A percentile compares a stretch with the other conserved stretches of the same genome.
Evolutionary conservation across 2,797 vertebrate genomes (phyloP).

Genomic region (Cygnus olor): DNA sequence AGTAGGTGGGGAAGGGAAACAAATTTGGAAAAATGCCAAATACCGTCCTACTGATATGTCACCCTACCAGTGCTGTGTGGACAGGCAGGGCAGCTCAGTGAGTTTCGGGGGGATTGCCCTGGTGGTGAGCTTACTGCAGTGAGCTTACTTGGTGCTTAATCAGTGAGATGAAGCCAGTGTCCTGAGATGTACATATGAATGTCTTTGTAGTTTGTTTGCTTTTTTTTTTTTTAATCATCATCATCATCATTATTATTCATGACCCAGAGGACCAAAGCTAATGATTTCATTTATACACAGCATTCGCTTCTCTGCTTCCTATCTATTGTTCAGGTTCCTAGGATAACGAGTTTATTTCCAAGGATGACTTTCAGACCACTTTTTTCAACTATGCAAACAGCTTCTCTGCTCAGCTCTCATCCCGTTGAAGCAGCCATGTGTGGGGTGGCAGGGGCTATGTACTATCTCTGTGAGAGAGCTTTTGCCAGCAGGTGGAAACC

Average conservation of each 20-base stretch:
- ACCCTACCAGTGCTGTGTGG: background rate
- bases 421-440: slow-evolving; percentile 86
- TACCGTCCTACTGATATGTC: background rate
- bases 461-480: slow-evolving; percentile 87
- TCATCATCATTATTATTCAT: background rate
- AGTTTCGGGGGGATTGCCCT: background rate
- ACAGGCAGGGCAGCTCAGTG: background rate
- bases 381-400: slow-evolving; percentile 84
- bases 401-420: slow-evolving; percentile 85
- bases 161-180: background rate
- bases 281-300: slow-evolving; percentile 67
- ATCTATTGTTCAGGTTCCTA: slow-evolving; percentile 87
- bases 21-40: background rate
- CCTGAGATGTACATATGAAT: background rate
- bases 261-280: slow-evolving; percentile 55
- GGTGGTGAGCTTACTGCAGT: background rate
- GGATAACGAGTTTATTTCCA: slow-evolving; percentile 82
- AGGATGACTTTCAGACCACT: slow-evolving; percentile 82
- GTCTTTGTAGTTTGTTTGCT: slow-evolving; percentile 30
- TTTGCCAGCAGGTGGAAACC: slow-evolving; percentile 84
- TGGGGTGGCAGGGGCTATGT: slow-evolving; percentile 86
- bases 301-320: slow-evolving; percentile 74
- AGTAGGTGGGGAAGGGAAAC: slow-evolving; percentile 23
- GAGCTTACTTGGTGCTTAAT: background rate
- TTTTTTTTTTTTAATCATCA: background rate